A percentile compares a stretch with the other conserved stretches of the same genome.
These are phyloP conservation scores for Archocentrus centrarchus DNA, from an alignment of 2,113 vertebrate genomes.

Conservation along the genomic window DNA sequence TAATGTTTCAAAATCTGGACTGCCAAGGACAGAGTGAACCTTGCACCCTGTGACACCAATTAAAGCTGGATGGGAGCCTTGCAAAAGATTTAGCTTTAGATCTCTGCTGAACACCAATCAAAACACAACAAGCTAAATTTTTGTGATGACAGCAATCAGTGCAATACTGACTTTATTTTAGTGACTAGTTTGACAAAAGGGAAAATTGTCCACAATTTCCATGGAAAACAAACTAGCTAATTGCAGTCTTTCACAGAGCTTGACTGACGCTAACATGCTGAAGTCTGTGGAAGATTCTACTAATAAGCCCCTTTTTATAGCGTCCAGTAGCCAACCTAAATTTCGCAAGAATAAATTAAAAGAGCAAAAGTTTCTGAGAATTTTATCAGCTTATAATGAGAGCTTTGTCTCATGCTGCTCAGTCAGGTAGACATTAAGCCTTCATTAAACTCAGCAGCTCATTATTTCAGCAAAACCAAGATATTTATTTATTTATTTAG, in stretches of 20 bases:
- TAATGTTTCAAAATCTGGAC: constrained; percentile 46
- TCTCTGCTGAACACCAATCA: not conserved
- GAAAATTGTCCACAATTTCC: not conserved
- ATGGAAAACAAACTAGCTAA: constrained; percentile 2
- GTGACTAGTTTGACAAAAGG: not conserved
- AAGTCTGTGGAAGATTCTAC: not conserved
- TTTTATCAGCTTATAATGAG: not conserved
- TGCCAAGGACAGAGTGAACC: constrained; percentile 36
- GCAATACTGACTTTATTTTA: not conserved
- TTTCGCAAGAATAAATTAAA: not conserved
- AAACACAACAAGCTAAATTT: not conserved
- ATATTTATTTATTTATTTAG: not conserved
- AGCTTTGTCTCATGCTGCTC: not conserved
- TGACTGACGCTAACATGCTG: not conserved
- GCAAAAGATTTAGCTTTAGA: not conserved
- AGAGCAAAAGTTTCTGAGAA: not conserved
- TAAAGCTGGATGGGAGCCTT: constrained; percentile 6
- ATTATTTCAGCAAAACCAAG: constrained; percentile 17
- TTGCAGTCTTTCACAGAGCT: not conserved
- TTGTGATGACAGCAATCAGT: not conserved
- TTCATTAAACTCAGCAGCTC: constrained; percentile 24
- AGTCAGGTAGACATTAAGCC: not conserved
- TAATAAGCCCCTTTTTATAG: not conserved
- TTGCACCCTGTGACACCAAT: constrained; percentile 33
- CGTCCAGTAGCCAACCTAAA: no score